Percentiles rank a stretch among this genome's conserved stretches.
These are phyloP conservation scores for Lordiphosa fenestrarum DNA, from an alignment of 2,888 invertebrate species.

Conservation along the genomic window DNA sequence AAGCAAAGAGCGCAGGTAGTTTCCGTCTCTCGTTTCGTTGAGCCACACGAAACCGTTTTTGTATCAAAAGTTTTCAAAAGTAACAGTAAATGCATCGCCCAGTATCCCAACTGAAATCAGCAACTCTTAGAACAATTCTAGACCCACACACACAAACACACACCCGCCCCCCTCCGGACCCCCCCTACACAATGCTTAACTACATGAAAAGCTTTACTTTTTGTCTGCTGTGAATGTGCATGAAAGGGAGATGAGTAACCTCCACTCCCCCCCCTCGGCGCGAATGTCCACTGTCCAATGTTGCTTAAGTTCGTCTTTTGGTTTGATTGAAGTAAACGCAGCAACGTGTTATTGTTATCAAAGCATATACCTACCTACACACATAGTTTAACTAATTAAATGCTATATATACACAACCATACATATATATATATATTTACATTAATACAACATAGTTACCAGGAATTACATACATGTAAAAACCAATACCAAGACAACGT, in stretches of 20 bases:
- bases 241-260: slow-evolving; percentile 6
- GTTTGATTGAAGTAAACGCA: slow-evolving; percentile 5
- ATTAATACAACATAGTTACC: slow-evolving; percentile 23
- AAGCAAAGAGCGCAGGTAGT: too few relatives aligned
- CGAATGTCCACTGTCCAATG: slow-evolving; percentile 10
- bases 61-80: too few relatives aligned
- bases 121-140: slow-evolving; percentile 1
- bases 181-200: not conserved
- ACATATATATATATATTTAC: slow-evolving; percentile 17
- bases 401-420: slow-evolving; percentile 8
- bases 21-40: too few relatives aligned
- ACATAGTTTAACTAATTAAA: slow-evolving; percentile 12
- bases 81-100: too few relatives aligned
- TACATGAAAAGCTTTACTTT: slow-evolving; percentile 13
- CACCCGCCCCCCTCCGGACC: not conserved
- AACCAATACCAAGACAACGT: slow-evolving; percentile 1
- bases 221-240: slow-evolving; percentile 17
- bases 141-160: slow-evolving; percentile 1
- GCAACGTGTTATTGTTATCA: slow-evolving; percentile 54
- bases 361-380: too few relatives aligned
- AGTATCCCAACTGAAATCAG: not conserved
- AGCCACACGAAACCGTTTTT: too few relatives aligned
- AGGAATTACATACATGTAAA: slow-evolving; percentile 1
- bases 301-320: slow-evolving; percentile 3
- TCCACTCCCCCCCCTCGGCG: not conserved